Percentiles rank a stretch among this genome's conserved stretches.
These are phyloP conservation scores for Trichonephila clavipes DNA, from an alignment of 1,140 invertebrate species.

Conservation along the genomic window DNA sequence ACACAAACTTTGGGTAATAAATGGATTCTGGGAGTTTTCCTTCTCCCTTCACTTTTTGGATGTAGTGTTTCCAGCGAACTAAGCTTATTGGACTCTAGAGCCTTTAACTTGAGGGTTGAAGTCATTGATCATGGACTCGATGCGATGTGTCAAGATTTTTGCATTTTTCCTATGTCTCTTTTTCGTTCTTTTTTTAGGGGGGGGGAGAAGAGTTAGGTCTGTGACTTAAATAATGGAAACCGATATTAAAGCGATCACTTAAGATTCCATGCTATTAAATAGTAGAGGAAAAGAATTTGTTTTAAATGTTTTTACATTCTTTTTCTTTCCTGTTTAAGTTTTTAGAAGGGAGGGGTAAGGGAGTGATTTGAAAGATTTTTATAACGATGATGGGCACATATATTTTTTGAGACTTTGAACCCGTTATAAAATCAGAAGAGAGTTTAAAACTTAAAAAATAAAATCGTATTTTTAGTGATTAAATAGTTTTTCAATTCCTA, in stretches of 20 bases:
- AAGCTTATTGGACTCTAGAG: not conserved
- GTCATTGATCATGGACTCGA: not conserved
- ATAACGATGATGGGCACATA: too few species aligned
- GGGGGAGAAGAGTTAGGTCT: not conserved
- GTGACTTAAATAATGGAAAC: slow-evolving; percentile 8
- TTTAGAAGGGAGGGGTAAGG: too few species aligned
- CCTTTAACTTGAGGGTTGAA: not conserved
- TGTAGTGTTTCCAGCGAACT: not conserved
- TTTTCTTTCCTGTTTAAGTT: too few species aligned
- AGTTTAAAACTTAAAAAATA: too few species aligned
- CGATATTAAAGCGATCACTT: slow-evolving; percentile 23
- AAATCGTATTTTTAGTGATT: too few species aligned
- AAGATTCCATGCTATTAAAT: not conserved
- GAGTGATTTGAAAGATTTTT: too few species aligned
- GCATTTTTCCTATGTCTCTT: not conserved
- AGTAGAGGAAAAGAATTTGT: too few species aligned
- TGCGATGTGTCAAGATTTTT: slow-evolving; percentile 1
- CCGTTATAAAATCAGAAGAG: too few species aligned
- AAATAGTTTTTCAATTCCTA: too few species aligned
- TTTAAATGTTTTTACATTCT: too few species aligned
- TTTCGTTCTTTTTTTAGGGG: not conserved
- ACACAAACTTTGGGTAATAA: not conserved
- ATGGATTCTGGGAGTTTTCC: not conserved
- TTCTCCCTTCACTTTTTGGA: not conserved
- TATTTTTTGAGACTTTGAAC: too few species aligned